Evolutionary conservation across 2,888 invertebrate genomes (phyloP).

Genomic region (Saturnia japonica): DNA sequence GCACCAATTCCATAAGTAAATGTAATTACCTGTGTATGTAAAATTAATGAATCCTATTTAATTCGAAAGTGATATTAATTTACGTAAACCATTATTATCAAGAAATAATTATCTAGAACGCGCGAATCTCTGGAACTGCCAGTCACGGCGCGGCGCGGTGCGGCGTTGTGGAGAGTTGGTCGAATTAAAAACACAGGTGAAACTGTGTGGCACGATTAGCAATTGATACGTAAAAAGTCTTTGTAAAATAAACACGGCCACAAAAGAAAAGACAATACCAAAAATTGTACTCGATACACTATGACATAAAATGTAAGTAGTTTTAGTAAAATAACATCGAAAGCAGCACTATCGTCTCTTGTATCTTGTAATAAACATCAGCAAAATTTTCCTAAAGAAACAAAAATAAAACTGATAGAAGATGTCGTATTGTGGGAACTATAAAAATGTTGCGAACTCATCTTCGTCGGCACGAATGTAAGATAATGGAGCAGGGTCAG

Average conservation of each 20-base stretch:
- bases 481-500: constrained; percentile 58
- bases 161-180: too few species aligned
- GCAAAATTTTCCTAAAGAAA: constrained; percentile 13
- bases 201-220: too few species aligned
- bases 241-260: not conserved
- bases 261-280: not conserved
- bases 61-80: too few species aligned
- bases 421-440: constrained; percentile 37
- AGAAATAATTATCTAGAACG: too few species aligned
- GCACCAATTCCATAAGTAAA: too few species aligned
- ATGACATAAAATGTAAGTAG: constrained; percentile 3
- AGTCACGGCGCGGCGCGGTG: too few species aligned
- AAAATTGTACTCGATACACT: not conserved
- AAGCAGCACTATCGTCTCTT: not conserved
- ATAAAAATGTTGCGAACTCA: constrained; percentile 61
- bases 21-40: too few species aligned
- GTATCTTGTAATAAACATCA: constrained; percentile 11
- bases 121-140: too few species aligned
- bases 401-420: constrained; percentile 42
- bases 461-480: constrained; percentile 50
- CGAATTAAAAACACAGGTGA: too few species aligned
- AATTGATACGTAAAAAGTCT: not conserved
- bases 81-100: too few species aligned
- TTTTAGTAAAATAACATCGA: not conserved
- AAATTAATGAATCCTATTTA: too few species aligned